These are phyloP conservation scores for Xenops minutus DNA, from an alignment of 2,797 vertebrate species.

Conservation along the genomic window DNA sequence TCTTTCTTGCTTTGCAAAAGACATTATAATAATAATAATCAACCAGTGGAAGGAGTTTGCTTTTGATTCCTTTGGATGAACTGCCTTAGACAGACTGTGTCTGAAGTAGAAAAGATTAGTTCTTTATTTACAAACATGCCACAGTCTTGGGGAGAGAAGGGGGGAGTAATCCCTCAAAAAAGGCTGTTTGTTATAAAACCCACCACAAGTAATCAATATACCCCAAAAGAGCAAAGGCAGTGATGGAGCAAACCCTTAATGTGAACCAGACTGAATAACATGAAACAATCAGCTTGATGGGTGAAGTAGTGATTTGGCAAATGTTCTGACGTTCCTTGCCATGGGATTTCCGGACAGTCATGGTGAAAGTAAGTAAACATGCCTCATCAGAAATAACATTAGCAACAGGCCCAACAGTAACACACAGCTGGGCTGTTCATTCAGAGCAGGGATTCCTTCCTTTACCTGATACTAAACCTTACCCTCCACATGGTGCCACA, in stretches of 20 bases:
- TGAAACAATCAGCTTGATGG: conserved; percentile 35
- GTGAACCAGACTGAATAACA: conserved; percentile 27
- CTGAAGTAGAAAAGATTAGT: neutral
- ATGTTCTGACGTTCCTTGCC: conserved; percentile 28
- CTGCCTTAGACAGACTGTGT: neutral
- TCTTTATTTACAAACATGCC: neutral
- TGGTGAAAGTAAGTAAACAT: conserved; percentile 55
- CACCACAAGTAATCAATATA: conserved; percentile 44
- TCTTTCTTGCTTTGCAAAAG: neutral
- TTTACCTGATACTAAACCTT: neutral
- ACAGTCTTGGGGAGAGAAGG: neutral
- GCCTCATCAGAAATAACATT: conserved; percentile 12
- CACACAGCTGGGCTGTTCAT: neutral
- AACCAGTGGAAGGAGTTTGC: neutral
- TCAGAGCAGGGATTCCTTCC: neutral
- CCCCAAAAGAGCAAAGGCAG: conserved; percentile 28
- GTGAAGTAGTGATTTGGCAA: conserved; percentile 62
- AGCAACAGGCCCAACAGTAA: conserved; percentile 18
- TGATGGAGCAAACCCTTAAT: conserved; percentile 33
- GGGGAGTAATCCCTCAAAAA: neutral
- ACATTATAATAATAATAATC: neutral
- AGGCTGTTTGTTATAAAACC: conserved; percentile 32
- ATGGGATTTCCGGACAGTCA: conserved; percentile 44
- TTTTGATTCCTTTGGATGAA: neutral
- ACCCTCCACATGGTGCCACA: neutral